Evolutionary conservation across 2,113 vertebrate species (phyloP), one percentile per base, ranked within the genome.

Genomic region (Sylvia atricapilla): DNA sequence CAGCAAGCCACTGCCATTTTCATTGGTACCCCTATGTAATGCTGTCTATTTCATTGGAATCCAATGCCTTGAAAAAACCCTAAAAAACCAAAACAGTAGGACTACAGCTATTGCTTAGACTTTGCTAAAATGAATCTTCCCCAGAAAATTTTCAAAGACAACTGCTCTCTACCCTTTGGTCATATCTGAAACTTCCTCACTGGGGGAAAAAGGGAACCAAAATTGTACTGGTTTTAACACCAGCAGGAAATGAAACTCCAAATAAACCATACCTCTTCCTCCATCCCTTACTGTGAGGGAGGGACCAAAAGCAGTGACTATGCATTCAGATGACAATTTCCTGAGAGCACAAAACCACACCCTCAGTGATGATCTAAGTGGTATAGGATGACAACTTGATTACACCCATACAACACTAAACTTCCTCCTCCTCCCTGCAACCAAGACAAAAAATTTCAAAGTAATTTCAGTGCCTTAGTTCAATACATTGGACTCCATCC

Each of bases 231-330:
- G 9, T 43, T 52, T 27, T 50, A 50, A 44, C 21, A 37, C 4
- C 14, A 50, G 21, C 21, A 25, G 11, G 37, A 68, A 52, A 31
- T 18, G 15, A 22, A 31, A 68, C 14, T 50, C 25, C 25, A 35
- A 33, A 37, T 37, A 44, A 68, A 25, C 14, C 53, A 27, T 16
- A 31, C 17, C 15, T 60, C 37, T 50, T 70, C 15, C 30, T 49
- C 24, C 12, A 19, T 4, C 12, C 30, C 13, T 44, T 33, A 31
- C 0, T 0, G 4, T 44, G 22, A 44, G 21, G 31, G 44, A 31
- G 24, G 25, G 25, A 50, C 24, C 25, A 50, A 49, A 67, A 75
- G 20, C 35, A 58, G 20, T 0, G 0, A 50, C 27, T 31, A 17
- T 10, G 21, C 14, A 7, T 25, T 76, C 17, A 35, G 31, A 59